Percentiles rank a stretch among this genome's conserved stretches.
Conservation (phyloP, 2,113 vertebrate species). For the zebrafish (Danio rerio) region GRCz12tu NC_133193.1:25561001-25561500, state of each 20-base stretch:
- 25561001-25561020: conserved; percentile 79
- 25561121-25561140: neutral
- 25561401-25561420: too few species aligned
- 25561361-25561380: too few species aligned
- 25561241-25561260: conserved; percentile 4
- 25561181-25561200: neutral
- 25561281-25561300: neutral
- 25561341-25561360: conserved; percentile 16
- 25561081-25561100: conserved; percentile 17
- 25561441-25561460: too few species aligned
- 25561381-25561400: too few species aligned
- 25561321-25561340: conserved; percentile 13
- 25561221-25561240: conserved; percentile 1
- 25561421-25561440: too few species aligned
- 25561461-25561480: too few species aligned
- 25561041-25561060: conserved; percentile 62
- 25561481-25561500: too few species aligned
- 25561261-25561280: neutral
- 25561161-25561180: neutral
- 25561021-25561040: conserved; percentile 68
- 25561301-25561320: neutral
- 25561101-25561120: neutral
- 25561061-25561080: conserved; percentile 43
- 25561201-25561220: neutral
- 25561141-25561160: neutral